Evolutionary conservation across 2,797 vertebrate genomes (phyloP).

Genomic region (Rhabdomys pumilio): DNA sequence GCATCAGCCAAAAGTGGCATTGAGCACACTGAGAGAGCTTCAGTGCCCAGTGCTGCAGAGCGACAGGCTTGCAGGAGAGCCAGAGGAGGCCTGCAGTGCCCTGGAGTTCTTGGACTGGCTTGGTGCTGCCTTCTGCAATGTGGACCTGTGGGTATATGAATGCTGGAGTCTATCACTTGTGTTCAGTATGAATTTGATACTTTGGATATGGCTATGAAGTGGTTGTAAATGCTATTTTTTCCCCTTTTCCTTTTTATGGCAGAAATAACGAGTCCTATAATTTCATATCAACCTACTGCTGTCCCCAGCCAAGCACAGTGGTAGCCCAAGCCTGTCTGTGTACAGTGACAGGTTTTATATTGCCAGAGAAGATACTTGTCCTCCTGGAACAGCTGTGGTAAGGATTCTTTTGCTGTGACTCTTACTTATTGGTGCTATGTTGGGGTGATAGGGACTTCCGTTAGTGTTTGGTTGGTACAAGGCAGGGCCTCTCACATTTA

Average conservation of each 20-base stretch:
- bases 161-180: background rate
- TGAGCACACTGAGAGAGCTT: slow-evolving; percentile 87
- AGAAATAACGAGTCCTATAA: slow-evolving; percentile 92
- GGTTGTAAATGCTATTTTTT: background rate
- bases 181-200: background rate
- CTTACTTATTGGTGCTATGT: fast-evolving
- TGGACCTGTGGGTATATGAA: slow-evolving; percentile 90
- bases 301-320: slow-evolving; percentile 90
- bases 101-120: slow-evolving; percentile 95
- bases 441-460: background rate
- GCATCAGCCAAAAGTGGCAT: slow-evolving; percentile 89
- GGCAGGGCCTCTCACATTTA: background rate
- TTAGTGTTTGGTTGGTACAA: background rate
- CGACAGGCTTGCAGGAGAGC: slow-evolving; percentile 87
- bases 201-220: background rate
- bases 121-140: slow-evolving; percentile 90
- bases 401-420: slow-evolving; percentile 56
- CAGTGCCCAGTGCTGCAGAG: slow-evolving; percentile 90
- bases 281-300: slow-evolving; percentile 93
- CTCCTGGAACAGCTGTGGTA: slow-evolving; percentile 93
- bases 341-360: slow-evolving; percentile 93
- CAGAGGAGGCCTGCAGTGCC: slow-evolving; percentile 89
- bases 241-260: slow-evolving; percentile 36
- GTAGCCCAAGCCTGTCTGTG: slow-evolving; percentile 89
- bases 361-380: slow-evolving; percentile 91